Evolutionary conservation across 2,797 vertebrate species (phyloP), one percentile per base, ranked within the genome.

Genomic region (Botia almorhae): DNA sequence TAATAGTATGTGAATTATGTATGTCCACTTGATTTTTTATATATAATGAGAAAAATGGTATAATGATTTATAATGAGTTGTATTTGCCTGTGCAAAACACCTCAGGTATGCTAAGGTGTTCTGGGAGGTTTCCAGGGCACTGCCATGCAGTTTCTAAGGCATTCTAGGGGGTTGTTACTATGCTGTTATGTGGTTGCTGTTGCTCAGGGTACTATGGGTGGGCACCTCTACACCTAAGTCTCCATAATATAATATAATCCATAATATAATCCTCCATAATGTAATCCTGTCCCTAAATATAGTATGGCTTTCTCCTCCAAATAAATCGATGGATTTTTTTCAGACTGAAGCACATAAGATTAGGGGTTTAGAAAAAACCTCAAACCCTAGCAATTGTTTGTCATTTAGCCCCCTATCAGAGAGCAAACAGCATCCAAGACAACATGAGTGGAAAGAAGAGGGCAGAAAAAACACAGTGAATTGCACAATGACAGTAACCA

Each of bases 401-500:
- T 12, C 13, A 39, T 2, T 76, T 29, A 26, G 26, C 39, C 16
- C 29, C 43, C 2, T 60, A 43, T 60, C 55, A 61, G 33, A 39
- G 10, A 73, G 29, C 0, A 10, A 33, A 33, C 17, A 19, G 58
- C 21, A 60, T 58, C 4, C 21, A 58, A 69, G 60, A 50, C 50
- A 53, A 50, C 26, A 29, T 19, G 14, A 50, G 17, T 7, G 56
- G 21, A 67, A 33, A 64, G 7, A 21, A 17, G 63, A 26, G 23
- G 53, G 55, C 61, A 19, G 1, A 36, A 74, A 58, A 2, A 69
- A 33, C 39, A 29, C 6, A 23, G 14, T 4, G 65, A 65, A 82
- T 61, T 73, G 60, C 56, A 63, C 26, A 19, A n/a, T 55, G 75
- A 69, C 7, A 21, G 10, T 69, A 67, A 36, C 48, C 7, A 14